Conservation (phyloP, 2,797 vertebrate genomes). For the Manis crassicaudata region DNA sequence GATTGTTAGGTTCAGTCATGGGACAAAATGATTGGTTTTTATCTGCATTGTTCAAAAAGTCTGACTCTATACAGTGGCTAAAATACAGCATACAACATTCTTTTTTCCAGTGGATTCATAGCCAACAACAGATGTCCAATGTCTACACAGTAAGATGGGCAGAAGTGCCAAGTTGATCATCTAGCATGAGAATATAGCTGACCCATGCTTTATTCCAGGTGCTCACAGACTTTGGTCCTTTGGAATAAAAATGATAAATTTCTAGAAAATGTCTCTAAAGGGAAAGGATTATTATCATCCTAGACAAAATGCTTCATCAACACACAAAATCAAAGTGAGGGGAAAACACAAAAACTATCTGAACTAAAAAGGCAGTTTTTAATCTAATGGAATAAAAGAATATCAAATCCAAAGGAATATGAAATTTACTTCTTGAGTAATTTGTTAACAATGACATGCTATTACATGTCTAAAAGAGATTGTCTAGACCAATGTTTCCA, state of each 20-base stretch:
- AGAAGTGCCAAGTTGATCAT: not conserved
- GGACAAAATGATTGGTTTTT: conserved; percentile 46
- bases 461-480: not conserved
- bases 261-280: conserved; percentile 21
- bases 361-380: not conserved
- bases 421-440: not conserved
- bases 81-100: not conserved
- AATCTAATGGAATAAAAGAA: not conserved
- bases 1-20: conserved; percentile 1
- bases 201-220: not conserved
- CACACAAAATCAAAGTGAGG: not conserved
- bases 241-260: not conserved
- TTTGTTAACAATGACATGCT: not conserved
- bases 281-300: not conserved
- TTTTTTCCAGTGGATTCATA: not conserved
- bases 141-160: not conserved
- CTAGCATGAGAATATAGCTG: not conserved
- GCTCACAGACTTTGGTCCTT: not conserved
- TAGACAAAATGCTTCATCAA: not conserved
- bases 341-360: not conserved
- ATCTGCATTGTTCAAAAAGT: conserved; percentile 56
- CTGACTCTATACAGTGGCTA: not conserved
- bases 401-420: not conserved
- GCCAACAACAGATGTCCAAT: conserved; percentile 2
- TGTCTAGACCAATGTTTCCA: not conserved